These are phyloP conservation scores for Porites rus DNA, from an alignment of 92 coral and sea anemone genomes.

Conservation along the genomic window DNA sequence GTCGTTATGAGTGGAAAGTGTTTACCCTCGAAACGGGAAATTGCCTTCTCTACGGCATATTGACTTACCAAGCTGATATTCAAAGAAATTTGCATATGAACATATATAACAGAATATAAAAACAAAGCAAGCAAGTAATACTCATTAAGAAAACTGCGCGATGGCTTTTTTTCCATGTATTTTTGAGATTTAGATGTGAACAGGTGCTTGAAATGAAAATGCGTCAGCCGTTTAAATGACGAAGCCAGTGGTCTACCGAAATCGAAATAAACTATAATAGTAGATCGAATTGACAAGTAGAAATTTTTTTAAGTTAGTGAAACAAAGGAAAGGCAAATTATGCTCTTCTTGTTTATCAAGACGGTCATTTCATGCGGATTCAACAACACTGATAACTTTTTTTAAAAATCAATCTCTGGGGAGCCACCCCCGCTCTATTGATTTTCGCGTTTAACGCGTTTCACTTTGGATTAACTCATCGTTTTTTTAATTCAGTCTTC, in stretches of 20 bases:
- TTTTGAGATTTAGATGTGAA: too few species aligned
- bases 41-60: neutral
- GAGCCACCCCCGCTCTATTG: neutral
- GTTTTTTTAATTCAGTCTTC: neutral
- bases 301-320: neutral
- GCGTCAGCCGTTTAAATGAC: too few species aligned
- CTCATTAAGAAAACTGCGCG: neutral
- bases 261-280: too few species aligned
- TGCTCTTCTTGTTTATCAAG: neutral
- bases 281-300: too few species aligned
- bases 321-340: too few species aligned
- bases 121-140: neutral
- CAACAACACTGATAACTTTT: too few species aligned
- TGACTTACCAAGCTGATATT: constrained; percentile 8
- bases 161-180: neutral
- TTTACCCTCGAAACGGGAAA: constrained; percentile 15
- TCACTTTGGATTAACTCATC: too few species aligned
- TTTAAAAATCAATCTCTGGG: neutral
- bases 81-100: constrained; percentile 8
- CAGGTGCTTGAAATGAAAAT: too few species aligned
- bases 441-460: neutral
- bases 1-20: neutral
- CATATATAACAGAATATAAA: constrained; percentile 4
- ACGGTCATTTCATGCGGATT: neutral
- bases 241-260: too few species aligned